A percentile compares a stretch with the other conserved stretches of the same genome.
These are phyloP conservation scores for Aethina tumida DNA, from an alignment of 1,140 invertebrate species.

Conservation along the genomic window DNA sequence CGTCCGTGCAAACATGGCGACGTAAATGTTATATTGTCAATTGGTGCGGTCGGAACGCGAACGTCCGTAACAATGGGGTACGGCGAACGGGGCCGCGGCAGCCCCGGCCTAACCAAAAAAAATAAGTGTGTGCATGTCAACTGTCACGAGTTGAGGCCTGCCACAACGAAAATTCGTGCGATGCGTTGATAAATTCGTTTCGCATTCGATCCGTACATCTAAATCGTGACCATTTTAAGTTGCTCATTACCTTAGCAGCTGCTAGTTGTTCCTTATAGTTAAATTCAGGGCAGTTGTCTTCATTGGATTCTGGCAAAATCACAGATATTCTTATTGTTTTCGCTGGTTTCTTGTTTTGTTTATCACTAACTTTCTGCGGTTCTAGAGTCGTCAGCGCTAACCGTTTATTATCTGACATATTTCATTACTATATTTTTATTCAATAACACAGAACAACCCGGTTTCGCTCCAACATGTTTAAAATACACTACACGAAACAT, in stretches of 20 bases:
- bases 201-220: slow-evolving; percentile 7
- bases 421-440: slow-evolving; percentile 28
- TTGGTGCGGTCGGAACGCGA: slow-evolving; percentile 8
- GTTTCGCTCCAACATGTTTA: slow-evolving; percentile 36
- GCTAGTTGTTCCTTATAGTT: slow-evolving; percentile 53
- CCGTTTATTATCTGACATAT: slow-evolving; percentile 35
- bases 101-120: neutral
- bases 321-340: slow-evolving; percentile 46
- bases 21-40: slow-evolving; percentile 22
- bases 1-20: slow-evolving; percentile 32
- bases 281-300: slow-evolving; percentile 53
- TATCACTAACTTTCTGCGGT: slow-evolving; percentile 27
- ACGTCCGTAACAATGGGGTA: neutral
- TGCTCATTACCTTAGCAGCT: slow-evolving; percentile 47
- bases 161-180: neutral
- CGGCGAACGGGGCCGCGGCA: slow-evolving; percentile 2
- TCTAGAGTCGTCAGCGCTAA: slow-evolving; percentile 26
- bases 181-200: neutral
- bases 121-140: slow-evolving; percentile 7
- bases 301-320: slow-evolving; percentile 50
- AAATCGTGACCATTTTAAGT: slow-evolving; percentile 35
- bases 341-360: slow-evolving; percentile 21
- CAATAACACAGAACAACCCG: slow-evolving; percentile 28
- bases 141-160: slow-evolving; percentile 1
- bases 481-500: slow-evolving; percentile 26